Base-by-base conservation (phyloP, 1,140 invertebrate genomes). In the Nasonia longicornis region DNA sequence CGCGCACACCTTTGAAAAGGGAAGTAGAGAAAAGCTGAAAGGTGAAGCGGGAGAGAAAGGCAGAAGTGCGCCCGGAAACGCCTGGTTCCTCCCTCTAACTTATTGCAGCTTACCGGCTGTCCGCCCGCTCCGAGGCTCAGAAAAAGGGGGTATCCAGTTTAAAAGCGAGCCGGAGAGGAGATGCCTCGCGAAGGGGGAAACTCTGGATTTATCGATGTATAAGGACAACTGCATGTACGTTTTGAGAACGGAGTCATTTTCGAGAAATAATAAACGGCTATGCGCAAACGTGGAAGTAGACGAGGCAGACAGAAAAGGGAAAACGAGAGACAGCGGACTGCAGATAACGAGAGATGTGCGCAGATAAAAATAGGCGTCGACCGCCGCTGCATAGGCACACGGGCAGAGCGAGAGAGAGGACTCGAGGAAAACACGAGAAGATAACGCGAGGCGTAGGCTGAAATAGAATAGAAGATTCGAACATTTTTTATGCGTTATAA, bases 41-140 rank as follows among this genome's bases (percentile, higher is more conserved):
- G 77, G 66, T 78, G 67, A 70, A 52, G 45, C 52, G 31, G 8
- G 3, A 12, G 26, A 2, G 58, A 16, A 42, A 52, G 3, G 11
- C 26, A 2, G 58, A 16, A 42, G 58, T 78, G 77, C 85, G 85
- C 83, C 86, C 86, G 87, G 86, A 88, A 87, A 87, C 82, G 84
- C 83, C 74, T 85, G 84, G 85, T 85, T 84, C 85, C 78, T 83
- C 82, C 79, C 83, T 85, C 79, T 84, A 84, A 87, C 86, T 87
- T 83, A 85, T 81, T 63, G 58, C 64, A 80, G 52, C 52, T 58
- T 29, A 6, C 29, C 64, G 82, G 48, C 52, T 77, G 70, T 78
- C 48, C 76, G 71, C 75, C 83, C 38, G 16, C 6, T 7, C 26
- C n/a, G 64, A 16, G 22, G 22, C 58, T 3, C 11, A 69, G n/a